Base-by-base conservation (phyloP, 2,113 vertebrate species). In the Myotis brandtii region DNA sequence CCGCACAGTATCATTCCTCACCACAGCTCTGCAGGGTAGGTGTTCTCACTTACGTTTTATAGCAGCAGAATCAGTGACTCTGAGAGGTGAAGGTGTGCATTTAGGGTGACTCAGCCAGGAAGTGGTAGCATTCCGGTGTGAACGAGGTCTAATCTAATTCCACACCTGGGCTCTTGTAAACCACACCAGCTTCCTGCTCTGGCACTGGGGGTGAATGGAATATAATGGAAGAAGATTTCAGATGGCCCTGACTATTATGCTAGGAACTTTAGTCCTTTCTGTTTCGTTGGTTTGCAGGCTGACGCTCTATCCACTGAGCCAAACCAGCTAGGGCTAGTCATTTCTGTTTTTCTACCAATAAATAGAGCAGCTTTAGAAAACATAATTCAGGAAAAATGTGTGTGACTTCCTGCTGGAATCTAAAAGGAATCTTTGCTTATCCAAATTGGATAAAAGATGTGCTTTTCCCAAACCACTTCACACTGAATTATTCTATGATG, bases 361-460 rank as follows among this genome's bases (percentile, higher is more conserved):
- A 96, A 64, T 77, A 59, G 54, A 95, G 40, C 77, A 79, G 62
- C 79, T 96, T 94, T 37, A 87, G 86, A 37, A 90, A 96, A 48
- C 2, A 64, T 75, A 83, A 93, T 95, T 97, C 56, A 87, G 52
- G 48, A 96, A 90, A 85, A 73, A 93, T 18, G 76, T 97, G 62
- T 50, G 69, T 91, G 94, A 95, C 92, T 90, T 40, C 59, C 92
- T 94, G 46, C 34, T 82, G 75, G 46, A 94, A 25, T 11, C 83
- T 77, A 32, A 94, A 67, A 90, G n/a, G 16, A 67, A 46, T 54
- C 96, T 96, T 56, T 94, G 72, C 64, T 96, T 82, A 91, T 91
- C 96, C 96, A 92, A 87, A 92, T 48, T 97, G 73, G 77, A 96
- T 96, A 98, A 98, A 96, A 88, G 80, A 90, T 75, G 12, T 79